A percentile compares a stretch with the other conserved stretches of the same genome.
Evolutionary conservation across 2,113 vertebrate genomes (phyloP).

Genomic region (Ia io): DNA sequence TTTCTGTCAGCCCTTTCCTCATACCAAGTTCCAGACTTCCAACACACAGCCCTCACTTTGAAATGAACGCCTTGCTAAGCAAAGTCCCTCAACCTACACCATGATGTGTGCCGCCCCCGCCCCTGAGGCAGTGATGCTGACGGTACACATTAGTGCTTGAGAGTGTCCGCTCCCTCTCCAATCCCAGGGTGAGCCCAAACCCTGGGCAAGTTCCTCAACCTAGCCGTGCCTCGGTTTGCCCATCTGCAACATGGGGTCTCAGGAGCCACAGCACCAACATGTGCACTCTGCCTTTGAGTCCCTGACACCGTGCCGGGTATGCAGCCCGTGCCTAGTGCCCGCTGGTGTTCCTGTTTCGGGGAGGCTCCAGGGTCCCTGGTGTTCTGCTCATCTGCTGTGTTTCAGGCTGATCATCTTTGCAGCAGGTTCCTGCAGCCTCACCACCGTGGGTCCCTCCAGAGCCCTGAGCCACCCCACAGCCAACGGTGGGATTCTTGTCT

Average conservation of each 20-base stretch:
- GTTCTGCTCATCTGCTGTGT: too few relatives aligned
- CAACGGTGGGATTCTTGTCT: neutral
- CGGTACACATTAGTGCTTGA: neutral
- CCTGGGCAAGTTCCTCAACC: neutral
- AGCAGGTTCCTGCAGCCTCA: too few relatives aligned
- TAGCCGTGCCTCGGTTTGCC: rapidly evolving
- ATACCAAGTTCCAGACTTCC: neutral
- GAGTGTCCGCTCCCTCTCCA: neutral
- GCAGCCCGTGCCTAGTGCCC: neutral
- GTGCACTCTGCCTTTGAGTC: rapidly evolving
- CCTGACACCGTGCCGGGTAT: rapidly evolving
- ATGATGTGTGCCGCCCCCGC: neutral
- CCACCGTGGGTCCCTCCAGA: rapidly evolving
- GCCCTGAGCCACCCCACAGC: too few relatives aligned
- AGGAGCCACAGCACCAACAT: neutral
- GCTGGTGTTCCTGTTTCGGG: rapidly evolving
- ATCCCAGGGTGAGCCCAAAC: neutral
- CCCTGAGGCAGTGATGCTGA: neutral
- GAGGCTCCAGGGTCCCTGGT: neutral
- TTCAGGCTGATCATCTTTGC: neutral
- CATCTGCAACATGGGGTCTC: neutral
- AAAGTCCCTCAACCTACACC: neutral
- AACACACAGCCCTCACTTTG: neutral
- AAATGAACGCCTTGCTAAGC: neutral
- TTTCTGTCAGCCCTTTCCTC: neutral